phyloP scores from a whole-genome alignment of 2,113 vertebrate genomes.

The Dendrocopos noguchii region DNA sequence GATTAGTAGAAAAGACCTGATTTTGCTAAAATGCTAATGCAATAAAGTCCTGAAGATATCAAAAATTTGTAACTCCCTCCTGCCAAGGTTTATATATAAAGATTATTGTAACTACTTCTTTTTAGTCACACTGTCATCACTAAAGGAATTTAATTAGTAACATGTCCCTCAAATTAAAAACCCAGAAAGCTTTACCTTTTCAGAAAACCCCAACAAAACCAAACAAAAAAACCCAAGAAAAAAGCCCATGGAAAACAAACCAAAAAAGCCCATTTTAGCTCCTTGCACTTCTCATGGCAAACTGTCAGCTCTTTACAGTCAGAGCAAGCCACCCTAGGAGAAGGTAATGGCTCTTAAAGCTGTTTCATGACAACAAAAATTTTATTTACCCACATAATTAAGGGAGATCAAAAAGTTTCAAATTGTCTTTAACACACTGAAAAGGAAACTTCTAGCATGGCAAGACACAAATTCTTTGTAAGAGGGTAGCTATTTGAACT shows the following conservation, averaged over 20 bases:
- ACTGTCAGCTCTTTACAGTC: background rate
- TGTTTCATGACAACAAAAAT: background rate
- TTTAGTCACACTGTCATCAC: background rate
- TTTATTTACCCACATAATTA: background rate
- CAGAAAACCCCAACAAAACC: background rate
- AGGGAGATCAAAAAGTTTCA: background rate
- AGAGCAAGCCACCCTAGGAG: background rate
- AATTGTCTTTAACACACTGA: background rate
- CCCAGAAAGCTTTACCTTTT: background rate
- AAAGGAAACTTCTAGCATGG: background rate
- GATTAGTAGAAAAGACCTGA: background rate
- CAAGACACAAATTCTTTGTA: background rate
- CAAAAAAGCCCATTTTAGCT: background rate
- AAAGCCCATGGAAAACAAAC: background rate
- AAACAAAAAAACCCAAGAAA: fast-evolving
- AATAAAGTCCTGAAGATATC: background rate
- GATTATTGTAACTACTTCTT: background rate
- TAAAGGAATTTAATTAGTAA: background rate
- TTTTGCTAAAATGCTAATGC: background rate
- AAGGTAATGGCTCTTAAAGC: background rate
- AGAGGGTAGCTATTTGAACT: background rate
- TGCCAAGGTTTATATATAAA: background rate
- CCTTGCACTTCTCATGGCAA: background rate
- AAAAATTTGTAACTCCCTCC: background rate
- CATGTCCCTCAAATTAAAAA: background rate